phyloP scores from a whole-genome alignment of 1,140 invertebrate species.

The Helicoverpa zea region DNA sequence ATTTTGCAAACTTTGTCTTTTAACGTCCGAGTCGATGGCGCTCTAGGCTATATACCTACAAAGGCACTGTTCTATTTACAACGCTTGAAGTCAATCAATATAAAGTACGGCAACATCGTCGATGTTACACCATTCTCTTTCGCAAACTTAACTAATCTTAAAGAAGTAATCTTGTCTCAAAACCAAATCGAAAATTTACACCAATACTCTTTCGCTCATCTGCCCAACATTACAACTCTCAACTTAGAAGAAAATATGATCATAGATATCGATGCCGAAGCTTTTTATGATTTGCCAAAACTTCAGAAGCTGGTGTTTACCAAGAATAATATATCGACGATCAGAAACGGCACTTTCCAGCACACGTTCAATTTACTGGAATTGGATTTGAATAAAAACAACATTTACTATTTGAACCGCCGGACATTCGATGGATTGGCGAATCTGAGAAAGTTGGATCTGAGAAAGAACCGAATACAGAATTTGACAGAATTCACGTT shows the following conservation, averaged over 20 bases:
- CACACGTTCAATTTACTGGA: constrained; percentile 89
- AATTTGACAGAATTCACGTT: constrained; percentile 92
- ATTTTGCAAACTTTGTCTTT: constrained; percentile 90
- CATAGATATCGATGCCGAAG: constrained; percentile 89
- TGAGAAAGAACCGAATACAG: constrained; percentile 90
- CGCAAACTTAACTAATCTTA: constrained; percentile 89
- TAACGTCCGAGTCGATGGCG: constrained; percentile 89
- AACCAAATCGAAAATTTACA: constrained; percentile 90
- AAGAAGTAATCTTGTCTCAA: constrained; percentile 89
- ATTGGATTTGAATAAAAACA: constrained; percentile 91
- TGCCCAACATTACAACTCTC: constrained; percentile 89
- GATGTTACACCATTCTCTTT: constrained; percentile 90
- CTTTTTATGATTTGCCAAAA: constrained; percentile 90
- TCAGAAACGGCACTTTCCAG: constrained; percentile 91
- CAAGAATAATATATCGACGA: constrained; percentile 90
- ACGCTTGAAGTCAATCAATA: constrained; percentile 89
- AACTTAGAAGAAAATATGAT: constrained; percentile 91
- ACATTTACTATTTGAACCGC: constrained; percentile 89
- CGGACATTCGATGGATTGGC: constrained; percentile 91
- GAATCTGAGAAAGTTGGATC: constrained; percentile 89
- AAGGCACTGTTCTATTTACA: constrained; percentile 89
- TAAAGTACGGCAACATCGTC: constrained; percentile 91
- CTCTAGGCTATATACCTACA: constrained; percentile 90
- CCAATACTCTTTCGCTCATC: constrained; percentile 90
- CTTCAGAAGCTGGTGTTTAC: constrained; percentile 90